A percentile compares a stretch with the other conserved stretches of the same genome.
phyloP scores from a whole-genome alignment of 1,140 invertebrate genomes.

The Dendroctonus valens region DNA sequence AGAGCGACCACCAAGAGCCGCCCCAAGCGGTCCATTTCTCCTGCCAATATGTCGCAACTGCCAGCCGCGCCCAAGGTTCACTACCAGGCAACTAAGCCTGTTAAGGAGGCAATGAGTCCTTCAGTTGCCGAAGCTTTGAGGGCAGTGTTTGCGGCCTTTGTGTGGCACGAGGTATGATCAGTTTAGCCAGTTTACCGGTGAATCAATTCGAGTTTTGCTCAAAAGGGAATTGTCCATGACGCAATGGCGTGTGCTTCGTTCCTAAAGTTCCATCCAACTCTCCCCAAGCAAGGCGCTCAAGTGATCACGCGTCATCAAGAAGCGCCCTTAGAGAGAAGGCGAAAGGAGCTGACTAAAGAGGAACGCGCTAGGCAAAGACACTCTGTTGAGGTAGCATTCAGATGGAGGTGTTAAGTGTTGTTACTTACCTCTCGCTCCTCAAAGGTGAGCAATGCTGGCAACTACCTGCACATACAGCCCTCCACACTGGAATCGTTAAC shows the following conservation, averaged over 20 bases:
- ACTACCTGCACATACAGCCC: conserved; percentile 75
- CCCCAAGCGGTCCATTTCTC: conserved; percentile 64
- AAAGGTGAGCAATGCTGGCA: conserved; percentile 61
- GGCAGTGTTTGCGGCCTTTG: conserved; percentile 90
- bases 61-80: conserved; percentile 41
- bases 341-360: conserved; percentile 55
- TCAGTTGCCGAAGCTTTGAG: conserved; percentile 90
- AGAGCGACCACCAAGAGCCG: conserved; percentile 53
- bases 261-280: conserved; percentile 88
- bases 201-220: conserved; percentile 32
- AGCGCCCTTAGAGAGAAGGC: conserved; percentile 49
- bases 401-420: not conserved
- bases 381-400: conserved; percentile 72
- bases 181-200: not conserved
- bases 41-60: conserved; percentile 53
- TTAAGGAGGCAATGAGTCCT: conserved; percentile 85
- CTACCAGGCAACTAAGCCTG: conserved; percentile 51
- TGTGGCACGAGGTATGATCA: conserved; percentile 85
- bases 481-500: conserved; percentile 74
- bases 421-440: not conserved
- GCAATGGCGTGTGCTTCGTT: conserved; percentile 97
- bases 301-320: conserved; percentile 62
- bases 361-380: conserved; percentile 72
- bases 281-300: conserved; percentile 76
- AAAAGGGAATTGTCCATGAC: conserved; percentile 84